phyloP scores from a whole-genome alignment of 1,140 invertebrate species.

The Asobara japonica region DNA sequence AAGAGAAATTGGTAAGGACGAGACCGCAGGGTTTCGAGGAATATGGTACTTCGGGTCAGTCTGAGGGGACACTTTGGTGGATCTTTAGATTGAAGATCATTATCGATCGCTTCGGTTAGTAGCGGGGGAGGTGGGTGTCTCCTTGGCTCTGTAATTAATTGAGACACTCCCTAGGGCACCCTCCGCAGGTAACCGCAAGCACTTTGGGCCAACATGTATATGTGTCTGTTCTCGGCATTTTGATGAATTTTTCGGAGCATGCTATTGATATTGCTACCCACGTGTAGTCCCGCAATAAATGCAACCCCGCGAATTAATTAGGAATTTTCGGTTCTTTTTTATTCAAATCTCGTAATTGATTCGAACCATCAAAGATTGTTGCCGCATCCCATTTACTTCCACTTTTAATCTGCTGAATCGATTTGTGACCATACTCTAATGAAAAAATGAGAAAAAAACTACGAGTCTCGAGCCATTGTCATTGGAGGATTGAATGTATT shows the following conservation, averaged over 20 bases:
- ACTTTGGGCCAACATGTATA: slow-evolving; percentile 14
- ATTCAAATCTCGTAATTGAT: too few species aligned
- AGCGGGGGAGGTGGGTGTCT: neutral
- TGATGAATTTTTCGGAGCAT: neutral
- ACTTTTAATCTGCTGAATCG: too few species aligned
- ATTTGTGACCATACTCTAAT: too few species aligned
- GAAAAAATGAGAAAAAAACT: too few species aligned
- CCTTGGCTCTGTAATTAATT: slow-evolving; percentile 18
- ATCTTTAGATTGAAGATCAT: slow-evolving; percentile 14
- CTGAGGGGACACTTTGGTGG: neutral
- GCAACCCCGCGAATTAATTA: too few species aligned
- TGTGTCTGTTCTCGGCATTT: neutral
- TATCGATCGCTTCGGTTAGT: neutral
- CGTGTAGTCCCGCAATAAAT: too few species aligned
- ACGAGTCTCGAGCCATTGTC: neutral
- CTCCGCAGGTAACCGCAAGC: slow-evolving; percentile 18
- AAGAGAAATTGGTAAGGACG: slow-evolving; percentile 10
- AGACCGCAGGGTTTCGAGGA: slow-evolving; percentile 1
- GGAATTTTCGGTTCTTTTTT: too few species aligned
- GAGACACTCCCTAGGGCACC: slow-evolving; percentile 12
- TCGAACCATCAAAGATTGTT: too few species aligned
- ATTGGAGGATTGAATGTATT: neutral
- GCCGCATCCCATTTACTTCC: too few species aligned
- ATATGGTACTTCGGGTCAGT: slow-evolving; percentile 16
- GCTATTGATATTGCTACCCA: too few species aligned